Base-by-base conservation (phyloP, 1,140 invertebrate species). In the Marisa cornuarietis region DNA sequence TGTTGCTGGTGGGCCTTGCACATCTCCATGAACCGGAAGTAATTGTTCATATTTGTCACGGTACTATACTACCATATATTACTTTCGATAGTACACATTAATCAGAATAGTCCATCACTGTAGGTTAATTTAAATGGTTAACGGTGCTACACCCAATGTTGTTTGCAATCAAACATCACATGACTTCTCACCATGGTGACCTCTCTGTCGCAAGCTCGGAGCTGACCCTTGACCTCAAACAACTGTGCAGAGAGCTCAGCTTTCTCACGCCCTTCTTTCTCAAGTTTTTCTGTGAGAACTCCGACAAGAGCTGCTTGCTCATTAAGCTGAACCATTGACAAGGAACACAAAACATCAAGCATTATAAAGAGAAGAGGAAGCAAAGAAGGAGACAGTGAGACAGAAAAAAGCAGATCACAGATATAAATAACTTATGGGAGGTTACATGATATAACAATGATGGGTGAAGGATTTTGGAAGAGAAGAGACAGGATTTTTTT, bases 251-350 rank as follows among this genome's bases (percentile, higher is more conserved):
- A 82, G 42, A 87, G 42, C 10, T 74, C 66, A n/a, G 83, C 81
- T 77, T 88, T 89, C 18, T 89, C 87, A n/a, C 87, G 72, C 1
- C 84, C 81, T 11, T 85, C 75, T 49, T 85, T 85, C 65, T 89
- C 88, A 61, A 86, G 62, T 69, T 85, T 84, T 61, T 80, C 78
- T 73, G 85, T 82, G 14, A 82, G 26, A 51, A 82, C 75, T 24
- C 83, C 81, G 76, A 82, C 79, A 26, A 83, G 79, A 24, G 85
- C 82, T 65, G 78, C 79, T n/a, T 84, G 80, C 31, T 89, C 87
- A 54, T 84, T 86, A 65, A 88, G 61, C 88, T 89, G 79, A 52
- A 76, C 79, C 51, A 78, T 7, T 81, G 26, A 83, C 3, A 77
- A 61, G 54, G 22, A 14, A 42, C 24, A 71, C 14, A 22, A 42